Conservation (phyloP, 2,797 vertebrate species). For the Iguana delicatissima region DNA sequence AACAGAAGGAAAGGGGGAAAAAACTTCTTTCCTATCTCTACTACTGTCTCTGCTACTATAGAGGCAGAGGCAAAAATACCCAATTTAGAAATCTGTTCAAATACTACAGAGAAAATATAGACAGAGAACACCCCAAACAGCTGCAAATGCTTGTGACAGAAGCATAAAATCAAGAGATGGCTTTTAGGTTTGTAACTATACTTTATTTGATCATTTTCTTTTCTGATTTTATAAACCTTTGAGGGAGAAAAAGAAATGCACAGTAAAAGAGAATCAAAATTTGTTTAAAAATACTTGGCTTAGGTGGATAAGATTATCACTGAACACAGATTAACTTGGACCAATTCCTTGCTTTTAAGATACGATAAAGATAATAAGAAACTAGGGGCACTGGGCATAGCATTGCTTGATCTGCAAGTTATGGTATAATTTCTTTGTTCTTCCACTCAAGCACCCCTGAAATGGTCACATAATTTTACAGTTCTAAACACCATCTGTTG, state of each 20-base stretch:
- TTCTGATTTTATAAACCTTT: not conserved
- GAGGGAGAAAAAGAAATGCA: not conserved
- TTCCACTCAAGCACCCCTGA: not conserved
- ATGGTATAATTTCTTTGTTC: not conserved
- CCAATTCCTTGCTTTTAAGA: not conserved
- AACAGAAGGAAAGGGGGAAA: too few species aligned
- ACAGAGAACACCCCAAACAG: not conserved
- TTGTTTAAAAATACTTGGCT: not conserved
- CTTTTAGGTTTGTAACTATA: not conserved
- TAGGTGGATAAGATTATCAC: not conserved
- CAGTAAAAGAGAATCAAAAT: not conserved
- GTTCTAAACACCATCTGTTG: too few species aligned
- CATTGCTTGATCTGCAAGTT: not conserved
- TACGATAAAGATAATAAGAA: not conserved
- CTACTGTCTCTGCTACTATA: too few species aligned
- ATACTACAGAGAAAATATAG: not conserved
- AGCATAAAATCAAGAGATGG: not conserved
- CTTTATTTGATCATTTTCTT: not conserved
- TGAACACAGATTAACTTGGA: not conserved
- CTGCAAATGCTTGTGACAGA: not conserved
- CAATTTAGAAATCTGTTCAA: not conserved
- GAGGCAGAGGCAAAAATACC: too few species aligned
- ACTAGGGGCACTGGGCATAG: not conserved
- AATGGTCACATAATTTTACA: too few species aligned
- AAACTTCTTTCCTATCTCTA: too few species aligned